Evolutionary conservation across 2,113 vertebrate species (phyloP), one percentile per base, ranked within the genome.

Genomic region (Castor canadensis): DNA sequence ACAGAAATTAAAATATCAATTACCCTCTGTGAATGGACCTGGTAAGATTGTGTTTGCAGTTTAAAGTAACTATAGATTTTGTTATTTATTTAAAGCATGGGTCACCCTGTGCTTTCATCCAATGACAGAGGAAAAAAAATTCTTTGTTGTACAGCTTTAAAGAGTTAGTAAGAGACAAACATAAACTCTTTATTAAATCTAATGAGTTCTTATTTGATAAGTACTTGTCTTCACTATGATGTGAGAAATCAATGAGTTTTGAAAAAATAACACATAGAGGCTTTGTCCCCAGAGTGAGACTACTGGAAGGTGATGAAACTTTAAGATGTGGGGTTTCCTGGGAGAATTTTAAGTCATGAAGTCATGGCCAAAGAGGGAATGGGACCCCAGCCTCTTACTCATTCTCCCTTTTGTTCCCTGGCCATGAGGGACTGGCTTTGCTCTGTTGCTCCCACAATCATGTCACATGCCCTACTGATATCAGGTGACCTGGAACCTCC

Each of bases 191-290:
- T 62, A 28, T 54, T 95, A 77, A 0, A 67, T 67, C 3, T 64
- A 67, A 72, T 11, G 17, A 76, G 30, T 45, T 7, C 6, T 58
- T 76, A 30, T 43, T 49, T 60, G 13, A 89, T 77, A 87, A 69
- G 67, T 19, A 52, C 26, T 32, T 20, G 28, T 86, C 30, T 86
- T 93, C 15, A 89, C 1, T 3, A 26, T 35, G 15, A 15, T 28
- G 9, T n/a, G 28, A 91, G 22, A 91, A 77, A 38, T 58, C 40
- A 95, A n/a, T 64, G 13, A 69, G 28, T 47, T 87, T 72, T 30
- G 5, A 30, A 19, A 66, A 24, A 30, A 32, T n/a, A n/a, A n/a
- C n/a, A n/a, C n/a, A n/a, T 52, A 47, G 35, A 72, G 56, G 4
- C 11, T n/a, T 52, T 11, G 15, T 35, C n/a, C 20, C 43, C 22